phyloP scores from a whole-genome alignment of 2,113 vertebrate species.

The Aspidoscelis tigris region DNA sequence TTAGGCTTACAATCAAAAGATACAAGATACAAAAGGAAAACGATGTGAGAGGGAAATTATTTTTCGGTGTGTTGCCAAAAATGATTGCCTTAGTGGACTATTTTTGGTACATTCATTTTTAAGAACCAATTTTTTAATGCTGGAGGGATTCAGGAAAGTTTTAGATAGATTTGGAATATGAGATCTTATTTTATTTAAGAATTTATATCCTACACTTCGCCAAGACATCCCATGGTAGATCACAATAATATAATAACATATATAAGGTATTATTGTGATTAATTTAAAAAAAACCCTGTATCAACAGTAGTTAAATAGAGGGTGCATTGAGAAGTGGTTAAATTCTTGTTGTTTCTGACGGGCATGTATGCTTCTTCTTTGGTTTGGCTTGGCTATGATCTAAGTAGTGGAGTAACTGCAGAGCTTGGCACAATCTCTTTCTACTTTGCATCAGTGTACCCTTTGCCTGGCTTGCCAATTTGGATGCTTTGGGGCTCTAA shows the following conservation, averaged over 20 bases:
- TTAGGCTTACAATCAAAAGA: no score
- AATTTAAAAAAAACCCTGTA: not conserved
- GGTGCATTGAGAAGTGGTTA: not conserved
- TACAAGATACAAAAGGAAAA: no score
- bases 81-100: not conserved
- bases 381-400: no score
- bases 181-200: conserved; percentile 1
- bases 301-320: conserved; percentile 28
- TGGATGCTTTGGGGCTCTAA: not conserved
- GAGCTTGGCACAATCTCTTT: no score
- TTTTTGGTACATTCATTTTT: not conserved
- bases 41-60: no score
- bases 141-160: not conserved
- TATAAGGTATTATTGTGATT: no score
- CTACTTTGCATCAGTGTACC: no score
- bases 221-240: no score
- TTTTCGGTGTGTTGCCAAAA: not conserved
- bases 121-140: not conserved
- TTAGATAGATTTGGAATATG: conserved; percentile 28
- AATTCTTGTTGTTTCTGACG: not conserved
- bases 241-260: no score
- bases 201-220: no score
- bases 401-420: no score
- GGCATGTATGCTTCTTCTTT: not conserved
- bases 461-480: no score